These are phyloP conservation scores for Dimorphilus gyrociliatus DNA, from an alignment of 2,888 invertebrate genomes.

Conservation along the genomic window DNA sequence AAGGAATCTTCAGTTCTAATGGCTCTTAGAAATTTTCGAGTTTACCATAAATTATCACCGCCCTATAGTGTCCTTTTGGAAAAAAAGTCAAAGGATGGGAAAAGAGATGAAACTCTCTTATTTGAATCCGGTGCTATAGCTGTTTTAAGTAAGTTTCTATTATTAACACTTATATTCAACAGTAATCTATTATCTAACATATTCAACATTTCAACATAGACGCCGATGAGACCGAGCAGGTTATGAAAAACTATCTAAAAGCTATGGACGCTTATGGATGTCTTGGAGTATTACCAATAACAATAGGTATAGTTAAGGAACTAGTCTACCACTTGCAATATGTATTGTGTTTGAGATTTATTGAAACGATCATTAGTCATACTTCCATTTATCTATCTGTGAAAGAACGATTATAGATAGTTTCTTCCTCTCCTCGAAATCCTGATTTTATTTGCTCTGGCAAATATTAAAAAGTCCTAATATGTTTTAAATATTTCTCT, in stretches of 20 bases:
- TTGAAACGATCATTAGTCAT: no score
- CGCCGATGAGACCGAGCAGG: constrained; percentile 67
- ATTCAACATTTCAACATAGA: constrained; percentile 45
- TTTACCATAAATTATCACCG: constrained; percentile 69
- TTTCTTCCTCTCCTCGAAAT: no score
- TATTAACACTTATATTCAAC: neutral
- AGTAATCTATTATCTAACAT: no score
- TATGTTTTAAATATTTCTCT: no score
- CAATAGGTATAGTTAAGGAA: no score
- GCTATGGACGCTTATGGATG: constrained; percentile 87
- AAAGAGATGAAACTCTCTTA: constrained; percentile 65
- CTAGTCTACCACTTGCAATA: no score
- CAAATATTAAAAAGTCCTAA: no score
- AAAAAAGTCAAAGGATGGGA: constrained; percentile 66
- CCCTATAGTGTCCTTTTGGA: constrained; percentile 79
- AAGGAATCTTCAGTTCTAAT: no score
- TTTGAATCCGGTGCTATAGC: constrained; percentile 86
- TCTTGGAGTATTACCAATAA: constrained; percentile 81
- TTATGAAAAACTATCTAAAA: constrained; percentile 74
- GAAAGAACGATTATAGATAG: no score
- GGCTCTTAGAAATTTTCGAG: constrained; percentile 74
- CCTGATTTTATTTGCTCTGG: no score
- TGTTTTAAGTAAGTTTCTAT: constrained; percentile 48
- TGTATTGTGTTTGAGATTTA: no score
- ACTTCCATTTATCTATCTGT: no score